Evolutionary conservation across 92 coral and sea anemone genomes (phyloP).

Genomic region (Galaxea fascicularis): DNA sequence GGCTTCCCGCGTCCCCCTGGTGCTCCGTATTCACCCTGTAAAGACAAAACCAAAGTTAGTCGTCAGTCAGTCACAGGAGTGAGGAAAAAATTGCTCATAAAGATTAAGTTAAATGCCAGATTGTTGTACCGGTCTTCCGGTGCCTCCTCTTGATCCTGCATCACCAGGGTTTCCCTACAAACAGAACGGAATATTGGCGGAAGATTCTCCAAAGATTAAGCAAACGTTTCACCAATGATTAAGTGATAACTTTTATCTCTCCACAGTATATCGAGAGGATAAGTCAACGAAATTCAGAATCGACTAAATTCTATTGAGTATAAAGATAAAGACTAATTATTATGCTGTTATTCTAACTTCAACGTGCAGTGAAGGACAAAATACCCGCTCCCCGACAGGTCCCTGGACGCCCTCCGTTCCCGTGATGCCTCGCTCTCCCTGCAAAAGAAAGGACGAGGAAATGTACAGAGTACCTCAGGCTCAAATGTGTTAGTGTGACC

Average conservation of each 20-base stretch:
- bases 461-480: no score
- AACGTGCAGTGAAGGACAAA: neutral
- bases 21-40: slow-evolving; percentile 54
- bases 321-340: no score
- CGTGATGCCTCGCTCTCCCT: slow-evolving; percentile 70
- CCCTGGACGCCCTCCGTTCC: slow-evolving; percentile 60
- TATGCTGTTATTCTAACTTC: neutral
- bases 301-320: no score
- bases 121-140: slow-evolving; percentile 34
- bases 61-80: neutral
- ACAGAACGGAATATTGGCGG: neutral
- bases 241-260: no score
- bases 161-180: slow-evolving; percentile 65
- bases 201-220: no score
- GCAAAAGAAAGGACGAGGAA: neutral
- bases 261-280: no score
- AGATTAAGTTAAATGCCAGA: neutral
- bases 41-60: neutral
- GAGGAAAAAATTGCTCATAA: no score
- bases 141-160: slow-evolving; percentile 32
- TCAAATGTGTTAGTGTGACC: no score
- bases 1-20: slow-evolving; percentile 56
- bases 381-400: slow-evolving; percentile 65
- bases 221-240: no score
- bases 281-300: no score